These are phyloP conservation scores for Chrysochloris asiatica DNA, from an alignment of 2,113 vertebrate genomes.

Conservation along the genomic window DNA sequence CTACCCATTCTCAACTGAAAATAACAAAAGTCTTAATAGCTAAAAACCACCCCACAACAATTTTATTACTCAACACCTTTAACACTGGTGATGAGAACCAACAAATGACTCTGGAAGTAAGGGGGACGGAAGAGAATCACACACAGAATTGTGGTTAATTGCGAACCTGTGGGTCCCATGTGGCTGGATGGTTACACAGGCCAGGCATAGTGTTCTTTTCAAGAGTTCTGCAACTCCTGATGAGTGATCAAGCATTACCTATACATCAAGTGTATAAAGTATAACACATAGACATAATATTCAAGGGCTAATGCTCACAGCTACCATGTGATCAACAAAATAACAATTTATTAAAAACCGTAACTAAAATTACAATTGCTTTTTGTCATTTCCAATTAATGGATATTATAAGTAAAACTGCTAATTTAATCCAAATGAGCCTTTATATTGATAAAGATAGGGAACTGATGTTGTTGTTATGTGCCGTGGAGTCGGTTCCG, in stretches of 20 bases:
- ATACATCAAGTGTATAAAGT: background rate
- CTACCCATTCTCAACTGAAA: constrained; percentile 2
- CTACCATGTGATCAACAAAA: background rate
- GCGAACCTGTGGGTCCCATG: background rate
- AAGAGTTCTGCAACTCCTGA: background rate
- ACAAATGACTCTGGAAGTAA: background rate
- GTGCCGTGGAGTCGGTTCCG: too few relatives aligned
- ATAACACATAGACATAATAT: background rate
- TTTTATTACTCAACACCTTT: background rate
- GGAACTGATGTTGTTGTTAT: background rate
- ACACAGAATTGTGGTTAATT: background rate
- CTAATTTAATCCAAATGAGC: background rate
- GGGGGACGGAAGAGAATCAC: background rate
- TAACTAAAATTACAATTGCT: background rate
- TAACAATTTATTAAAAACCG: background rate
- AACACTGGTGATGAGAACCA: background rate
- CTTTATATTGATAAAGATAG: background rate
- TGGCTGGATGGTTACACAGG: fast-evolving
- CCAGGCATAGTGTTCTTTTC: background rate
- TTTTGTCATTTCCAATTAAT: constrained; percentile 17
- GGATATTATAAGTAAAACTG: background rate
- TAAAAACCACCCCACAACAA: constrained; percentile 24
- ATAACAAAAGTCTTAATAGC: background rate
- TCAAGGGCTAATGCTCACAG: constrained; percentile 19
- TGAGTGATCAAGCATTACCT: background rate